Percentiles rank a stretch among this genome's conserved stretches.
phyloP scores from a whole-genome alignment of 2,888 invertebrate species.

The Tenthredo mesomela region DNA sequence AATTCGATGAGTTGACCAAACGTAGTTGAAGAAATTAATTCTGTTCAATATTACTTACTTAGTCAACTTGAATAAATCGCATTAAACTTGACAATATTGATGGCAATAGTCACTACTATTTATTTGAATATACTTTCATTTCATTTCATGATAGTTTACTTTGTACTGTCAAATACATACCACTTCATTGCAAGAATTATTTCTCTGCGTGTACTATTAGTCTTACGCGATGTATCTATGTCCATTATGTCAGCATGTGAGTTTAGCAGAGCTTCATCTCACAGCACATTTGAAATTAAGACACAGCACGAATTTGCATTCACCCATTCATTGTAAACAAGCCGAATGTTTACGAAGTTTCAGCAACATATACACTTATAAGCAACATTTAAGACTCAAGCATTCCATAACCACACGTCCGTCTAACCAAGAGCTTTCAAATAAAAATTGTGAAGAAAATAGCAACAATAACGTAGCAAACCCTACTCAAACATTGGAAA shows the following conservation, averaged over 20 bases:
- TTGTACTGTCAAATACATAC: too few relatives aligned
- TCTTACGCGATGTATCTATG: slow-evolving; percentile 12
- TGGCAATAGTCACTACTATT: too few relatives aligned
- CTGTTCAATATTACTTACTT: too few relatives aligned
- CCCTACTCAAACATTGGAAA: background rate
- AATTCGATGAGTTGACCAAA: too few relatives aligned
- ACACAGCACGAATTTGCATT: slow-evolving; percentile 14
- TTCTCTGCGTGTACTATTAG: background rate
- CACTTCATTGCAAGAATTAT: too few relatives aligned
- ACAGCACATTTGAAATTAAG: background rate
- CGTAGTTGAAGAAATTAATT: too few relatives aligned
- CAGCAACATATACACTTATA: slow-evolving; percentile 12
- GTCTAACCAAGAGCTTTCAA: background rate
- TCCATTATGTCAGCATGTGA: background rate
- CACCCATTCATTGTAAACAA: background rate
- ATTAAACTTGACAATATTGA: too few relatives aligned
- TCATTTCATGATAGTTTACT: too few relatives aligned
- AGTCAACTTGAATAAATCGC: too few relatives aligned
- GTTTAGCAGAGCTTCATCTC: background rate
- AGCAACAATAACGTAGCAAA: background rate
- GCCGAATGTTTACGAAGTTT: slow-evolving; percentile 10
- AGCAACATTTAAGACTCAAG: background rate
- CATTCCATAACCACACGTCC: background rate
- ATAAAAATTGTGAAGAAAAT: too few relatives aligned
- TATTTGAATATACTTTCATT: too few relatives aligned